Evolutionary conservation across 2,113 vertebrate genomes (phyloP), one percentile per base, ranked within the genome.

Genomic region (Perca fluviatilis): DNA sequence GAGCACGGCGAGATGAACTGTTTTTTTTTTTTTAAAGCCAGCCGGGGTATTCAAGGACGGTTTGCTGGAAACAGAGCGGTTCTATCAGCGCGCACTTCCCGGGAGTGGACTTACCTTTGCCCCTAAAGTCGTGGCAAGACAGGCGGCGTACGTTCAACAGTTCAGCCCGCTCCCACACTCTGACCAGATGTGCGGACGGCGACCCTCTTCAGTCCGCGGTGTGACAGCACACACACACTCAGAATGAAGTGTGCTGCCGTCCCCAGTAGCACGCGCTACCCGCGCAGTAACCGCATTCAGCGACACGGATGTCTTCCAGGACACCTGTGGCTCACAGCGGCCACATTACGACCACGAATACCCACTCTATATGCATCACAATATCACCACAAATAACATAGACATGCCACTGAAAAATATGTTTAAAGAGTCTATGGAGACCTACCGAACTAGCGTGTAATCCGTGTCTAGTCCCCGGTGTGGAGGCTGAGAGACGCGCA

Each of bases 271-370:
- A 6, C 43, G 57, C 50, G 51, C 33, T 11, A 4, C 19, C n/a
- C 23, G 62, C 19, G 12, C 47, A n/a, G 0, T 10, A 27, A 14
- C 19, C 4, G 43, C 30, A 11, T 47, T 8, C 2, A 27, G 11
- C 13, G 47, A 77, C 25, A 21, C 49, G 0, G 66, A 40, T 46
- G 5, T 36, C 4, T 2, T 4, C 25, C 67, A 27, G 64, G 80
- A 85, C 93, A 93, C 93, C 89, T 93, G 92, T 92, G 67, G 89
- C 87, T 89, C 63, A 5, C 67, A 16, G 19, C 6, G 61, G 67
- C 46, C 51, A 43, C 15, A 63, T 66, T 6, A 61, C 60, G 53
- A 61, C 25, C 63, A 21, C 12, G 11, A 50, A 36, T 47, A 27
- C 6, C 43, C 69, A 18, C n/a, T 56, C 51, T 49, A 25, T 19